A percentile compares a stretch with the other conserved stretches of the same genome.
Conservation (phyloP, 2,113 vertebrate species). For the Gambusia holbrooki region DNA sequence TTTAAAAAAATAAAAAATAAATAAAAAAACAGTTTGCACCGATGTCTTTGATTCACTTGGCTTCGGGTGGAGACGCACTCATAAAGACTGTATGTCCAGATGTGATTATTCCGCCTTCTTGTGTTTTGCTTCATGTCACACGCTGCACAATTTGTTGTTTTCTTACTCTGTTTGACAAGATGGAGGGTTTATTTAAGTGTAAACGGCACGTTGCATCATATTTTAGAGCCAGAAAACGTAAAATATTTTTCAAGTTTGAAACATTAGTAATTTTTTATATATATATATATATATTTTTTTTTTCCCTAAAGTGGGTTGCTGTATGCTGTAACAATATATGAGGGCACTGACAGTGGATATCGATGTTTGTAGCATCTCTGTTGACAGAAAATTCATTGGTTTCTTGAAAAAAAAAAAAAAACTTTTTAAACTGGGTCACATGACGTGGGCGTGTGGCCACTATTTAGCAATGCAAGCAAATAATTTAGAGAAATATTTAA, state of each 20-base stretch:
- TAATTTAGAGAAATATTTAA: background rate
- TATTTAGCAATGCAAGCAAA: background rate
- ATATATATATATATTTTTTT: too few relatives aligned
- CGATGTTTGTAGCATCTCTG: too few relatives aligned
- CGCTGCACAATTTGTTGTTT: constrained; percentile 19
- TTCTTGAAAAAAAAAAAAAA: too few relatives aligned
- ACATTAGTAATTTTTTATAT: background rate
- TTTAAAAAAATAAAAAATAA: background rate
- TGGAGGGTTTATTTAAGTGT: too few relatives aligned
- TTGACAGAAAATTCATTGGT: too few relatives aligned
- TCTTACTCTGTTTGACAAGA: background rate
- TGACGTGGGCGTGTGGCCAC: background rate
- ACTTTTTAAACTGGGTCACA: background rate
- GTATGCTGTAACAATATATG: background rate
- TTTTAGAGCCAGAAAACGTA: background rate
- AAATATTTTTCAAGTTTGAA: background rate
- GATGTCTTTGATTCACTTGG: constrained; percentile 53
- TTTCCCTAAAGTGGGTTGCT: too few relatives aligned
- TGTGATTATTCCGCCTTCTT: constrained; percentile 65
- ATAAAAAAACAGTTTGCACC: constrained; percentile 7
- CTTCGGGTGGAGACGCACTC: constrained; percentile 52
- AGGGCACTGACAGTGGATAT: background rate
- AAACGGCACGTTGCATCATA: background rate
- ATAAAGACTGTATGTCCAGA: constrained; percentile 65
- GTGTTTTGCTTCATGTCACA: constrained; percentile 43